Evolutionary conservation across 2,113 vertebrate species (phyloP), one percentile per base, ranked within the genome.

Genomic region (Gavialis gangeticus): DNA sequence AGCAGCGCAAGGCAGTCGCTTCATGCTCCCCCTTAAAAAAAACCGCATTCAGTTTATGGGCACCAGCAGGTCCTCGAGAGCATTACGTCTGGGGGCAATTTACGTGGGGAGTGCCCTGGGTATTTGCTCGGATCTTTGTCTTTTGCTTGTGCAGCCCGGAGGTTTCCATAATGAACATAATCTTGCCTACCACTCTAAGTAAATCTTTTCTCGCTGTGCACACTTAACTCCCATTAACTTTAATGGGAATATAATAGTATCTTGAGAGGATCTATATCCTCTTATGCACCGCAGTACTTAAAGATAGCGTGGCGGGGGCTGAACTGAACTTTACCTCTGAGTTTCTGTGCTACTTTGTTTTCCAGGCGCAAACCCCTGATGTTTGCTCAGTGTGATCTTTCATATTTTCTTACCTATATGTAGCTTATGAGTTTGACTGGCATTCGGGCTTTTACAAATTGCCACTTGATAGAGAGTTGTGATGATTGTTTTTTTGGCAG

Each of bases 231-330:
- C 24, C 37, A 12, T 83, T 85, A 1, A 10, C 5, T 71, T 83
- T 69, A 28, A 1, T 2, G 5, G 28, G 24, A 46, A 7, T 0
- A 0, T 0, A 0, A 0, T 0, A 0, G 5, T 37, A 60, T 12
- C 57, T 30, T 30, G 58, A 59, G n/a, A 60, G 6, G n/a, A 56
- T 27, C 73, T 19, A 46, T 75, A 66, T 75, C 12, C 46, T 82
- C 24, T 80, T 0, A 0, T 4, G n/a, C 14, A 5, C 15, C 37
- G 71, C 1, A 25, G 21, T 64, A 62, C 46, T 87, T 18, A 22
- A 2, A 69, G n/a, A 66, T 11, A 5, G 1, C 30, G 34, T 1
- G 21, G 28, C 12, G 28, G 54, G 54, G 15, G 12, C 28, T 84
- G 82, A 22, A 54, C 55, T 18, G 87, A 77, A 46, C 1, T 2